Percentiles rank a stretch among this genome's conserved stretches.
Evolutionary conservation across 1,140 invertebrate species (phyloP).

Genomic region (Platorchestia sp.): DNA sequence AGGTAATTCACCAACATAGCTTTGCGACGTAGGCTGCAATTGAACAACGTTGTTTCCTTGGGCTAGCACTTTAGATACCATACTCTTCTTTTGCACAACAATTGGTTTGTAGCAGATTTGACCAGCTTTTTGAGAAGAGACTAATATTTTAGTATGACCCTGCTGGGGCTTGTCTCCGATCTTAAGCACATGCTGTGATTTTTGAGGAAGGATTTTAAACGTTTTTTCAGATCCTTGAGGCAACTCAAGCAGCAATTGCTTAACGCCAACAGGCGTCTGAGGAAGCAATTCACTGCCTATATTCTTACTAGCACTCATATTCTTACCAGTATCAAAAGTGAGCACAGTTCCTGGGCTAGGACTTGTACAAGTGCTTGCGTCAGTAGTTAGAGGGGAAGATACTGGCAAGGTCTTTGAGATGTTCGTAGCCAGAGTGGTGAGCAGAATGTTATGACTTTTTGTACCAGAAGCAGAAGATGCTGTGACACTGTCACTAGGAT

Average conservation of each 20-base stretch:
- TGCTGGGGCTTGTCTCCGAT: background rate
- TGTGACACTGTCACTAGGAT: background rate
- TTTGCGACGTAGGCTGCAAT: background rate
- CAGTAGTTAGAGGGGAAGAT: background rate
- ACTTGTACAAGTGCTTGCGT: conserved; percentile 17
- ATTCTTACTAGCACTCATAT: background rate
- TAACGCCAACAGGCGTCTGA: background rate
- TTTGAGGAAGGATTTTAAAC: conserved; percentile 5
- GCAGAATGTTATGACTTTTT: background rate
- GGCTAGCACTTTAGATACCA: background rate
- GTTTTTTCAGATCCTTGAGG: background rate
- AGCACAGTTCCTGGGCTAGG: background rate
- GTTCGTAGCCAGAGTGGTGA: background rate
- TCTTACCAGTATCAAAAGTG: background rate
- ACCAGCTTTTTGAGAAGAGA: conserved; percentile 15
- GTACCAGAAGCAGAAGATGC: background rate
- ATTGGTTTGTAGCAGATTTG: conserved; percentile 21
- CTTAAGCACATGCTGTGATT: conserved; percentile 13
- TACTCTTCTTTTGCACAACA: background rate
- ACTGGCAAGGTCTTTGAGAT: background rate
- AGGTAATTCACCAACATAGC: background rate
- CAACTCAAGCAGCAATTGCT: background rate
- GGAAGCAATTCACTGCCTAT: background rate
- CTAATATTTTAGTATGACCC: background rate
- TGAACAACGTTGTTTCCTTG: background rate